These are phyloP conservation scores for Leuciscus idus DNA, from an alignment of 2,113 vertebrate genomes.

Conservation along the genomic window DNA sequence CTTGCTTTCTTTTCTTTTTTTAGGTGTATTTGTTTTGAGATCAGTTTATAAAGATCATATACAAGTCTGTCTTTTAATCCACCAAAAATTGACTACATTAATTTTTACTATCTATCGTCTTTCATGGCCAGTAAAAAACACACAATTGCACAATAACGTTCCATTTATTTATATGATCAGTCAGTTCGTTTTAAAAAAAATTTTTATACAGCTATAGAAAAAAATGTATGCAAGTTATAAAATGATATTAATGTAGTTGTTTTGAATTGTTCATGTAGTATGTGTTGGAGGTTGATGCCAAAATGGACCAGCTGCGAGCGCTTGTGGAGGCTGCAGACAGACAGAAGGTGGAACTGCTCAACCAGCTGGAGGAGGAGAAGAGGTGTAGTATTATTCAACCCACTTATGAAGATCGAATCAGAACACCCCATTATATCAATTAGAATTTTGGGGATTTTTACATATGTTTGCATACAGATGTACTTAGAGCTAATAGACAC, in stretches of 20 bases:
- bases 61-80: no score
- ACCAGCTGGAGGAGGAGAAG: conserved; percentile 96
- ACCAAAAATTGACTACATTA: no score
- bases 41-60: neutral
- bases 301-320: conserved; percentile 94
- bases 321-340: conserved; percentile 95
- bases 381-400: conserved; percentile 76
- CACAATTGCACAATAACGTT: neutral
- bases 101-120: no score
- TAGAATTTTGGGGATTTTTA: neutral
- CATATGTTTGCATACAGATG: neutral
- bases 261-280: conserved; percentile 50
- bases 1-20: neutral
- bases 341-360: conserved; percentile 95
- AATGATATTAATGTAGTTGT: neutral
- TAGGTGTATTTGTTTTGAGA: neutral
- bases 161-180: neutral
- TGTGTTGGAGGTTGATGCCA: conserved; percentile 89
- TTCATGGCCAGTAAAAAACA: neutral
- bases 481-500: neutral
- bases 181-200: neutral
- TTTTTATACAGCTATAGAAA: neutral
- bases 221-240: neutral
- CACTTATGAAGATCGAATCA: neutral
- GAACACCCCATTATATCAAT: neutral